phyloP scores from a whole-genome alignment of 2,113 vertebrate species.

The Mobula hypostoma region DNA sequence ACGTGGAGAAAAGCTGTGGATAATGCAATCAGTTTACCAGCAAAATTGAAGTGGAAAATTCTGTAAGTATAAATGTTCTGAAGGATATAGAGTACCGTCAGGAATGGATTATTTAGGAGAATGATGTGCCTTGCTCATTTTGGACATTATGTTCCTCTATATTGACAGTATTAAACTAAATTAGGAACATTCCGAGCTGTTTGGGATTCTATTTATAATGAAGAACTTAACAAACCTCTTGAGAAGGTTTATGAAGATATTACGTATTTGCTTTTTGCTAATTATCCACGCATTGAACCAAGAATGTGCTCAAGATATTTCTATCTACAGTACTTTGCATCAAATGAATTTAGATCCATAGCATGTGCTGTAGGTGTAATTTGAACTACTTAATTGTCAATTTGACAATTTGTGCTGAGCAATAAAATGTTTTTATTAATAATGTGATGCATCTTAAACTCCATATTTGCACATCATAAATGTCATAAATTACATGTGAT shows the following conservation, averaged over 20 bases:
- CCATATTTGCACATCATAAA: slow-evolving; percentile 9
- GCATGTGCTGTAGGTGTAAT: background rate
- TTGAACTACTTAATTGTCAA: slow-evolving; percentile 7
- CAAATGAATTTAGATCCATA: slow-evolving; percentile 3
- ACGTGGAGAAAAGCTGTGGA: too few relatives aligned
- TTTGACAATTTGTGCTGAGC: background rate
- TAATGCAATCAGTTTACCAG: background rate
- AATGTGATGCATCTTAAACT: slow-evolving; percentile 7
- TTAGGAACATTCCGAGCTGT: background rate
- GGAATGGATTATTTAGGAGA: background rate
- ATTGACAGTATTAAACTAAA: background rate
- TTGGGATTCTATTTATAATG: background rate
- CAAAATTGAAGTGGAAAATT: background rate
- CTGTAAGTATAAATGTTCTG: background rate
- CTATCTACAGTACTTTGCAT: background rate
- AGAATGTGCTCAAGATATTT: background rate
- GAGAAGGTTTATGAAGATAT: background rate
- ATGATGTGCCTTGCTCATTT: background rate
- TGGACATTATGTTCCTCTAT: background rate
- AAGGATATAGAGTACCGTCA: background rate
- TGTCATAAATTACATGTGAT: background rate
- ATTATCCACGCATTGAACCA: background rate
- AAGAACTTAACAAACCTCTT: background rate
- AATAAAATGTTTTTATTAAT: slow-evolving; percentile 23
- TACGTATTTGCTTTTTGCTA: background rate